phyloP scores from a whole-genome alignment of 2,113 vertebrate genomes.

The Pseudolaguvia tuberculata region DNA sequence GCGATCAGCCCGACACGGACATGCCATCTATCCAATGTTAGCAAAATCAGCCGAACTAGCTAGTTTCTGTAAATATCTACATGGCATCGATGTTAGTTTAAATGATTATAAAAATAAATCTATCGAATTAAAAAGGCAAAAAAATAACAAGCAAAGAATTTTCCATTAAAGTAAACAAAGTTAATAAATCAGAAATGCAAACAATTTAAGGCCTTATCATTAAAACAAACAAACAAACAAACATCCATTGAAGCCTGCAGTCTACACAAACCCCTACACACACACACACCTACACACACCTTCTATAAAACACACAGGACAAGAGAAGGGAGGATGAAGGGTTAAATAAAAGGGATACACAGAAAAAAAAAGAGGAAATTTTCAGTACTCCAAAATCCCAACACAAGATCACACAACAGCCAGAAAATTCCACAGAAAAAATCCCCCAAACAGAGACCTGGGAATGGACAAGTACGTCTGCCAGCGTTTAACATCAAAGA shows the following conservation, averaged over 20 bases:
- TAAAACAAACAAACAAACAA: not conserved
- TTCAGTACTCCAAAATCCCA: slow-evolving; percentile 39
- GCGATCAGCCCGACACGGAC: not conserved
- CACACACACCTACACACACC: slow-evolving; percentile 58
- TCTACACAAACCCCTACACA: not conserved
- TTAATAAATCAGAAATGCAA: too few relatives aligned
- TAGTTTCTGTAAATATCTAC: not conserved
- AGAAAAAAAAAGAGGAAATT: slow-evolving; percentile 57
- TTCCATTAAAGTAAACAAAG: too few relatives aligned
- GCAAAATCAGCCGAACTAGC: not conserved
- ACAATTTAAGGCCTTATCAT: too few relatives aligned
- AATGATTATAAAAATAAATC: too few relatives aligned
- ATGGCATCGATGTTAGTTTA: not conserved
- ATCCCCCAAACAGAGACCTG: slow-evolving; percentile 43
- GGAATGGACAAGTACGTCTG: slow-evolving; percentile 18
- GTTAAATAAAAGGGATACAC: slow-evolving; percentile 56
- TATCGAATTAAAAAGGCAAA: too few relatives aligned
- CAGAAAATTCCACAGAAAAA: slow-evolving; percentile 27
- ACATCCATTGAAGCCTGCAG: slow-evolving; percentile 1
- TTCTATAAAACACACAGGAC: slow-evolving; percentile 65
- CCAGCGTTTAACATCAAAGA: not conserved
- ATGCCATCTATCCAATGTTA: slow-evolving; percentile 11
- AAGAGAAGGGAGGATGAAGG: slow-evolving; percentile 59
- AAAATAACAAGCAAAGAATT: too few relatives aligned
- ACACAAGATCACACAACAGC: slow-evolving; percentile 41